A percentile compares a stretch with the other conserved stretches of the same genome.
Conservation (phyloP, 2,113 vertebrate species). For the Mirounga angustirostris region DNA sequence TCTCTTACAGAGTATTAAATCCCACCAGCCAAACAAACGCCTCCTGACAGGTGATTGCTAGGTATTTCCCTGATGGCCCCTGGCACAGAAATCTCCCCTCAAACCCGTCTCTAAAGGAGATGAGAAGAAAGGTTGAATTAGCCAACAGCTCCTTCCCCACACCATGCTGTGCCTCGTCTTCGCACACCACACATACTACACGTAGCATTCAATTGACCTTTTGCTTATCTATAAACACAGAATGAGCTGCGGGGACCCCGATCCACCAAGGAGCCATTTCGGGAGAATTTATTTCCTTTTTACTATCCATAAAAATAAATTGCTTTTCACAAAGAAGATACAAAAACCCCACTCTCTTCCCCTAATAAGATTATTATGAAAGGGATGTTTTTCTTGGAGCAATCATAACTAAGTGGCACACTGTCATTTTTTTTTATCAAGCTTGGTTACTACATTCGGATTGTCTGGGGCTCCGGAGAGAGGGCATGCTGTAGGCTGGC, state of each 20-base stretch:
- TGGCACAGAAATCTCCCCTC: conserved; percentile 66
- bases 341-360: conserved; percentile 66
- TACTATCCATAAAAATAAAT: conserved; percentile 90
- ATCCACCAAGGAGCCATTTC: conserved; percentile 83
- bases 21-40: conserved; percentile 70
- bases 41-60: conserved; percentile 68
- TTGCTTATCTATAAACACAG: conserved; percentile 90
- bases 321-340: conserved; percentile 73
- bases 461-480: conserved; percentile 56
- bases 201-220: conserved; percentile 90
- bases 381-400: conserved; percentile 83
- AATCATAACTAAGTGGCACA: conserved; percentile 53
- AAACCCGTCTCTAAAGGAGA: conserved; percentile 29
- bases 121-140: accelerated
- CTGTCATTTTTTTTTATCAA: conserved; percentile 76
- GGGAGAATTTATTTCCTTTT: conserved; percentile 89
- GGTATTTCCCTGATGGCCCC: conserved; percentile 24
- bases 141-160: neutral
- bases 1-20: conserved; percentile 75
- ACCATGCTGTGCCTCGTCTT: neutral
- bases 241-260: conserved; percentile 82
- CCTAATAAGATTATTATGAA: conserved; percentile 85
- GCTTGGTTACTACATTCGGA: conserved; percentile 26
- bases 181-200: conserved; percentile 73
- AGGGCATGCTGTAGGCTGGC: neutral